phyloP scores from a whole-genome alignment of 2,113 vertebrate genomes.

The Hippocampus guttulatus region DNA sequence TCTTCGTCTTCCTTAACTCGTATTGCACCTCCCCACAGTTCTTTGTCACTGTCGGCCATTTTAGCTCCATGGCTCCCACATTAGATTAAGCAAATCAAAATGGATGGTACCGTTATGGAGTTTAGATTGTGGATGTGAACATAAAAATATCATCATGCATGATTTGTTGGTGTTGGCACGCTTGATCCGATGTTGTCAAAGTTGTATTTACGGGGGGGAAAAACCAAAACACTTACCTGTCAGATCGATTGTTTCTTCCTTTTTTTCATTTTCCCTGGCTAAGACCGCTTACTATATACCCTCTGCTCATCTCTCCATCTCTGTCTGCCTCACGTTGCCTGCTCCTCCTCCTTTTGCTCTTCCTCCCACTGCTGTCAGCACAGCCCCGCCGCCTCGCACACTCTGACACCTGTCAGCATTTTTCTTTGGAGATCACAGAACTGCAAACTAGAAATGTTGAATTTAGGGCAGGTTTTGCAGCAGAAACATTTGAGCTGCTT shows the following conservation, averaged over 20 bases:
- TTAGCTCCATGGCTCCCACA: slow-evolving; percentile 57
- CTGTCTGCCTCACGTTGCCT: slow-evolving; percentile 41
- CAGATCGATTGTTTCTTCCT: slow-evolving; percentile 59
- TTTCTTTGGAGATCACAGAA: slow-evolving; percentile 71
- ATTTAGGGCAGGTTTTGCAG: slow-evolving; percentile 66
- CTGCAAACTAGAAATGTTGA: slow-evolving; percentile 67
- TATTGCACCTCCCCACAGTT: slow-evolving; percentile 39
- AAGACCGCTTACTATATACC: slow-evolving; percentile 62
- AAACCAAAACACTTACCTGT: slow-evolving; percentile 47
- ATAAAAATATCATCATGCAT: slow-evolving; percentile 42
- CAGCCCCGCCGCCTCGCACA: slow-evolving; percentile 58
- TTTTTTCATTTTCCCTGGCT: slow-evolving; percentile 47
- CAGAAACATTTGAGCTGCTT: slow-evolving; percentile 57
- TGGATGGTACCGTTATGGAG: slow-evolving; percentile 56
- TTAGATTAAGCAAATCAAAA: slow-evolving; percentile 71
- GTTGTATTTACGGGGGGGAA: slow-evolving; percentile 27
- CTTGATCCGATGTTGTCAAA: slow-evolving; percentile 36
- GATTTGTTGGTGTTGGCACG: slow-evolving; percentile 35
- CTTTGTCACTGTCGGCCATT: slow-evolving; percentile 70
- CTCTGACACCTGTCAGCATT: slow-evolving; percentile 76
- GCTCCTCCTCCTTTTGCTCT: slow-evolving; percentile 34
- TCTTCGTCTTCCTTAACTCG: slow-evolving; percentile 53
- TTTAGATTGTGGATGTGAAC: slow-evolving; percentile 58
- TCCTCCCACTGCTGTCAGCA: slow-evolving; percentile 55
- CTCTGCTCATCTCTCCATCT: slow-evolving; percentile 65